Conservation (phyloP, 2,113 vertebrate species). For the Montifringilla adamsi region DNA sequence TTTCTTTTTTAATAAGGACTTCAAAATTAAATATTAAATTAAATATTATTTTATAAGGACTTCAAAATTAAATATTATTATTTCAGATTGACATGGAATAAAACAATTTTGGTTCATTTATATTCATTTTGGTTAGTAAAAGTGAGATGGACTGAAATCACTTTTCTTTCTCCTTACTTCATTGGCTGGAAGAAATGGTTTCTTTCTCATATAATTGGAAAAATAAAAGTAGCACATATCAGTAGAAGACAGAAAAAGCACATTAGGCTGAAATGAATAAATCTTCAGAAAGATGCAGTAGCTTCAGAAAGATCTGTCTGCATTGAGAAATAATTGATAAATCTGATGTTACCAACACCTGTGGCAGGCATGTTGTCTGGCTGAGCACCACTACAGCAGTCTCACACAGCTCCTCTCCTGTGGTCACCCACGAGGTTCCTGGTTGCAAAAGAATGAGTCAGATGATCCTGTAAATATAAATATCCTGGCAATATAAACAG, state of each 20-base stretch:
- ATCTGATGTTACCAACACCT: neutral
- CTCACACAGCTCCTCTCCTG: neutral
- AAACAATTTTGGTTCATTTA: neutral
- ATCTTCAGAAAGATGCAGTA: neutral
- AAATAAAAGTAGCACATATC: neutral
- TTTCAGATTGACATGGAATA: neutral
- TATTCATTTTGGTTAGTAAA: neutral
- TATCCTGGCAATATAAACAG: neutral
- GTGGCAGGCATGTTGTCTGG: accelerated
- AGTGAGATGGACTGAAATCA: neutral
- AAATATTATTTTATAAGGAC: neutral
- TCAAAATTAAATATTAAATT: neutral
- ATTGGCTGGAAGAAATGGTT: neutral
- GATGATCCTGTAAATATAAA: neutral
- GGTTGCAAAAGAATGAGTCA: neutral
- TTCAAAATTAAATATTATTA: neutral
- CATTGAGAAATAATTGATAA: neutral
- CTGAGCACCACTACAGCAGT: neutral
- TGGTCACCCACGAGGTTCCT: accelerated
- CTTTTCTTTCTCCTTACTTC: neutral
- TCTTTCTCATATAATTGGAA: neutral
- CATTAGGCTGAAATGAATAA: neutral
- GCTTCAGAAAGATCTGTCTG: neutral
- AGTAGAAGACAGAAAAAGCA: neutral
- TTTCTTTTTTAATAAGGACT: neutral